Evolutionary conservation across 1,140 invertebrate genomes (phyloP).

Genomic region (Maconellicoccus hirsutus): DNA sequence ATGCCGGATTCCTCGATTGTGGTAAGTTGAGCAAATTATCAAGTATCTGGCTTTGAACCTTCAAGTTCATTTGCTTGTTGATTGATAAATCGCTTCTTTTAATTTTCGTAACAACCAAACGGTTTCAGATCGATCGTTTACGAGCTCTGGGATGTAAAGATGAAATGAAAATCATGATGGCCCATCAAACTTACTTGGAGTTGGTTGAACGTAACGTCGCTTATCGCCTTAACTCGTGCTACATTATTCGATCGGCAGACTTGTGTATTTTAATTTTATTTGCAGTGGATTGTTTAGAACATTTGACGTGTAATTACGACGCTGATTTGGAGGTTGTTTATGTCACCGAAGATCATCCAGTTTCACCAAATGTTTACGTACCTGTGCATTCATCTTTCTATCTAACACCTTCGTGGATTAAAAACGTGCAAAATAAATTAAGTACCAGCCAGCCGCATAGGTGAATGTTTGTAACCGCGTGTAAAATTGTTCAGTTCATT

Average conservation of each 20-base stretch:
- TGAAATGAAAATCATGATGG: not conserved
- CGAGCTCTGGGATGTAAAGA: not conserved
- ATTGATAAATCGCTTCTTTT: no score
- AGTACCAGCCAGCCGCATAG: not conserved
- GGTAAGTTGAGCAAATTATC: no score
- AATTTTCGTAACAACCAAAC: no score
- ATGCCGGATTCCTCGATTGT: no score
- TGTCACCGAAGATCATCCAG: not conserved
- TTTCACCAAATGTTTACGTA: not conserved
- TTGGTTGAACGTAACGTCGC: not conserved
- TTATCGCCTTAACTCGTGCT: not conserved
- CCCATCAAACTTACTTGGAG: conserved; percentile 7
- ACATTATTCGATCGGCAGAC: not conserved
- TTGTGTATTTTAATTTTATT: not conserved
- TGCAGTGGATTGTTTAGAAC: not conserved
- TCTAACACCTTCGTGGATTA: not conserved
- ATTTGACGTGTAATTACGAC: not conserved
- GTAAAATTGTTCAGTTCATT: not conserved
- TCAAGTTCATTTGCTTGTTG: no score
- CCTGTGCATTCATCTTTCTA: not conserved
- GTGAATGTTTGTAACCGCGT: not conserved
- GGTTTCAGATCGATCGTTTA: not conserved
- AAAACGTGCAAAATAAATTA: conserved; percentile 4
- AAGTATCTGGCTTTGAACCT: no score
- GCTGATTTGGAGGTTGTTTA: not conserved